phyloP scores from a whole-genome alignment of 92 coral and sea anemone genomes.

The Parazoanthus darwini region DNA sequence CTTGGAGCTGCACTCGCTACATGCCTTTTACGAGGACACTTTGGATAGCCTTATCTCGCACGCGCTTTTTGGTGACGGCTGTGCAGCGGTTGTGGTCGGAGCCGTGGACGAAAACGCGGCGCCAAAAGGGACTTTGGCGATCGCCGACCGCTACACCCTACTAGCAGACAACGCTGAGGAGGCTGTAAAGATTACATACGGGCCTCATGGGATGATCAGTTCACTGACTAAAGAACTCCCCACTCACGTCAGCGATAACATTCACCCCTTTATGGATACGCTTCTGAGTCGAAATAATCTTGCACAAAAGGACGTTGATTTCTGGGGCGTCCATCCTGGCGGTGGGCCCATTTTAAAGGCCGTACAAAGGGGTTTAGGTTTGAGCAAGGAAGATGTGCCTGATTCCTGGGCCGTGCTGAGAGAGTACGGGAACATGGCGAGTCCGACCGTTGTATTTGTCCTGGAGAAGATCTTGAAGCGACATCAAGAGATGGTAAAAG shows the following conservation, averaged over 20 bases:
- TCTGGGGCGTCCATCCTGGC: constrained; percentile 34
- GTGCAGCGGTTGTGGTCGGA: constrained; percentile 22
- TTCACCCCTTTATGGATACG: constrained; percentile 17
- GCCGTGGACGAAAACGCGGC: constrained; percentile 17
- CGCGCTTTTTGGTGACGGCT: constrained; percentile 23
- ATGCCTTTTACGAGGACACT: constrained; percentile 18
- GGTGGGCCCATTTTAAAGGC: constrained; percentile 25
- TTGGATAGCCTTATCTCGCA: constrained; percentile 23
- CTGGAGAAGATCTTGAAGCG: constrained; percentile 10
- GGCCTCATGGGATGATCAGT: constrained; percentile 21
- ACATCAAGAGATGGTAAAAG: constrained; percentile 19
- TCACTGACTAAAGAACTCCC: constrained; percentile 27
- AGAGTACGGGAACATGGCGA: constrained; percentile 29
- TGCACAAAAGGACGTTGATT: constrained; percentile 15
- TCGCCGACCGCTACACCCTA: constrained; percentile 20
- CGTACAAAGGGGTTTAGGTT: constrained; percentile 24
- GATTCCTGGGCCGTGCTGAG: constrained; percentile 34
- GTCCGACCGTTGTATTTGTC: constrained; percentile 25
- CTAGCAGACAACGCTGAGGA: constrained; percentile 19
- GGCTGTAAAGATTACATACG: constrained; percentile 17
- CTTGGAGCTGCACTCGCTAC: constrained; percentile 17
- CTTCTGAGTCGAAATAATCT: constrained; percentile 8
- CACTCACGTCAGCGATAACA: constrained; percentile 15
- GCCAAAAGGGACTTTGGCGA: background rate
- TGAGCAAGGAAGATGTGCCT: constrained; percentile 21